Base-by-base conservation (phyloP, 2,888 invertebrate genomes). In the Anthophora plumipes region DNA sequence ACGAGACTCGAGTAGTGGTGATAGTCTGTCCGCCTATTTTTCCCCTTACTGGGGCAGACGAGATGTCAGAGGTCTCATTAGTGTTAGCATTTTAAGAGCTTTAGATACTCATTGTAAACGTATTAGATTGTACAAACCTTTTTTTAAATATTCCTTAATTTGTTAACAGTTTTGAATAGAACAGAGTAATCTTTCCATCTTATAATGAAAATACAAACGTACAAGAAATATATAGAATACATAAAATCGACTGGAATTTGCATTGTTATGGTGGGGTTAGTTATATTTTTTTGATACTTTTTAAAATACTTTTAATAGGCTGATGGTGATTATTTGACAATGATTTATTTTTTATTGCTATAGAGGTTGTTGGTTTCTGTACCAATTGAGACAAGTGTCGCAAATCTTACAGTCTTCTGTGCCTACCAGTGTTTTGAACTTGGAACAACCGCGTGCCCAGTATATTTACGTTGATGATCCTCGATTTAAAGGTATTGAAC, bases 401-500 rank as follows among this genome's bases (percentile, higher is more conserved):
- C 89, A 91, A 60, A 91, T 93, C 66, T 86, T 95, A 1, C 90
- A 93, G 1, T 93, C 93, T 50, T 88, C 93, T 75, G 90, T 94
- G 66, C 90, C 94, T 50, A 90, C 89, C 77, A 94, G 90, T 89
- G 93, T 92, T 54, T 86, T 94, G 22, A 91, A 93, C 78, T 80
- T 93, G 46, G 94, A 94, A 25, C 92, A 92, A 74, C 88, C 92
- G 55, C 92, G 91, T 54, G 94, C 94, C 0, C 94, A 95, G 83
- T 95, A 95, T 86, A 95, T 95, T 87, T 95, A 95, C 85, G 93
- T 95, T 11, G 94, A 95, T 85, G 94, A 95, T 89, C 94, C 93
- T 41, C 84, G 89, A 63, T 92, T 92, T 71, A 90, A 92, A 90
- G 91, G 93, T 93, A 78, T 66, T 46, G 37, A 9, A 46, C 4